phyloP scores from a whole-genome alignment of 2,113 vertebrate genomes.

The Cnemophilus loriae region DNA sequence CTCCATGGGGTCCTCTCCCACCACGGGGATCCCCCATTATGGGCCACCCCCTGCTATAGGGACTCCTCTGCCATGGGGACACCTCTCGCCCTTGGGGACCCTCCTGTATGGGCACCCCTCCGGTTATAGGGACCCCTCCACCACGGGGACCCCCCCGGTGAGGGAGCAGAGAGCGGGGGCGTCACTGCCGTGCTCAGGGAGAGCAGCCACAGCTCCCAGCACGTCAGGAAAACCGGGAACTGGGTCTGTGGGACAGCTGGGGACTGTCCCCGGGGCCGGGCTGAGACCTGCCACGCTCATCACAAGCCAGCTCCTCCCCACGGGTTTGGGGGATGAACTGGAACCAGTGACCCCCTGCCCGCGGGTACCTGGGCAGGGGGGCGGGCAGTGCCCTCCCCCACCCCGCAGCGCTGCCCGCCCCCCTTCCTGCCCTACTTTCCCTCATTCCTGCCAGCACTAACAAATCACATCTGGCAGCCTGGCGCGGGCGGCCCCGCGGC shows the following conservation, averaged over 20 bases:
- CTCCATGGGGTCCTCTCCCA: not conserved
- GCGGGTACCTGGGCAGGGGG: not conserved
- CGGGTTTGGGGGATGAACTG: fast-evolving
- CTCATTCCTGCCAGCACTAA: not conserved
- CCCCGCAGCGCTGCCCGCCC: not conserved
- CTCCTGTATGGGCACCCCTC: no score
- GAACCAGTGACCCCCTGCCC: not conserved
- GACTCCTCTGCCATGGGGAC: not conserved
- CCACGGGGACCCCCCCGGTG: fast-evolving
- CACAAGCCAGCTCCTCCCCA: fast-evolving
- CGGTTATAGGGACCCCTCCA: not conserved
- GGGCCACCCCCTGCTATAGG: not conserved
- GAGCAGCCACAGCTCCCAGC: not conserved
- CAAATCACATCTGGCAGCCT: conserved; percentile 14
- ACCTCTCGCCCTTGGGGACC: not conserved
- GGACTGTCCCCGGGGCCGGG: not conserved
- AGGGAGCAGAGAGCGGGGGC: not conserved
- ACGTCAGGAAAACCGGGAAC: fast-evolving
- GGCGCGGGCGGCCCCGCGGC: not conserved
- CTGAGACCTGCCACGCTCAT: not conserved
- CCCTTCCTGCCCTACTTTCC: not conserved
- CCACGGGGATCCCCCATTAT: not conserved
- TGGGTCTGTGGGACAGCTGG: not conserved
- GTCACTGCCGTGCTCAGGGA: fast-evolving
- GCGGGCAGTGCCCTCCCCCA: not conserved